Evolutionary conservation across 2,113 vertebrate species (phyloP).

Genomic region (Lucifuga dentata): DNA sequence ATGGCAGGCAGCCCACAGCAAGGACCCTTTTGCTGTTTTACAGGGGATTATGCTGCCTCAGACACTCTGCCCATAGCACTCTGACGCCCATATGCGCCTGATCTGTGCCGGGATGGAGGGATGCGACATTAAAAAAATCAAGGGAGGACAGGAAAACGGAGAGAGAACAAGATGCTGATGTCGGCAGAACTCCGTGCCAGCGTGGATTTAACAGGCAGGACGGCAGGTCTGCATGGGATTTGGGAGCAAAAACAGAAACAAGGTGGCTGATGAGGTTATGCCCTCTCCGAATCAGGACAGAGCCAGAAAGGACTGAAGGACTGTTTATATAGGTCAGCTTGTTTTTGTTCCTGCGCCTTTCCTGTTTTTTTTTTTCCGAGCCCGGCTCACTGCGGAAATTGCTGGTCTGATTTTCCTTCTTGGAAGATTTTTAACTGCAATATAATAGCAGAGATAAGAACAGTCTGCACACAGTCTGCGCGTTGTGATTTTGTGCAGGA

Average conservation of each 20-base stretch:
- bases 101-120: constrained; percentile 30
- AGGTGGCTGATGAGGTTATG: constrained; percentile 12
- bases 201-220: constrained; percentile 28
- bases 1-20: constrained; percentile 49
- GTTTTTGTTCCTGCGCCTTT: constrained; percentile 34
- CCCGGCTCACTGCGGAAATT: constrained; percentile 40
- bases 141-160: neutral
- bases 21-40: constrained; percentile 60
- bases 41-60: constrained; percentile 74
- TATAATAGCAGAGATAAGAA: constrained; percentile 57
- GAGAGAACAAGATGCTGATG: constrained; percentile 38
- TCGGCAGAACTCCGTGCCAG: neutral
- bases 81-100: constrained; percentile 63
- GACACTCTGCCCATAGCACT: constrained; percentile 53
- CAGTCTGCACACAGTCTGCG: neutral
- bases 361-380: constrained; percentile 23
- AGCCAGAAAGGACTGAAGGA: neutral
- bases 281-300: constrained; percentile 18
- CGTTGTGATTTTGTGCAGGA: constrained; percentile 21
- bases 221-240: constrained; percentile 50
- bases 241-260: constrained; percentile 30
- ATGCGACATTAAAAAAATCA: constrained; percentile 11
- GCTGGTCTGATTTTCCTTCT: constrained; percentile 26
- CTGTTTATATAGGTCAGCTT: constrained; percentile 48
- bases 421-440: constrained; percentile 46